phyloP scores from a whole-genome alignment of 1,140 invertebrate genomes.

The Neodiprion fabricii region DNA sequence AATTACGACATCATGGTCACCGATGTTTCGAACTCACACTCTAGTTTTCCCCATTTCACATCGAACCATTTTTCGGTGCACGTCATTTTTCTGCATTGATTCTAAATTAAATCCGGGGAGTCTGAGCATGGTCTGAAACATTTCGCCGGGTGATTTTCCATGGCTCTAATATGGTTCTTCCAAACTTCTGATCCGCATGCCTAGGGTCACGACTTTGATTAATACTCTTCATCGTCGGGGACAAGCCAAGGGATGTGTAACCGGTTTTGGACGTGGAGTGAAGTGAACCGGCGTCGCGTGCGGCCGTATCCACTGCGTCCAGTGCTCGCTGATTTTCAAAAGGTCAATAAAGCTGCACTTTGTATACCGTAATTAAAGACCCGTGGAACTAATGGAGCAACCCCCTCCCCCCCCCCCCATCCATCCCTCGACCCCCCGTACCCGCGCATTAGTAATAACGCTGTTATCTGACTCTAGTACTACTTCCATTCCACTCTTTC shows the following conservation, averaged over 20 bases:
- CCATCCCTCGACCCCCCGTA: background rate
- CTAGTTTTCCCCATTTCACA: too few species aligned
- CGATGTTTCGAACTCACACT: too few species aligned
- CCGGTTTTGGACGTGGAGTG: slow-evolving; percentile 18
- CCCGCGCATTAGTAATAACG: slow-evolving; percentile 4
- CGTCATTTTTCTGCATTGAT: too few species aligned
- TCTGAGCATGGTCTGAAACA: too few species aligned
- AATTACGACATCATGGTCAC: too few species aligned
- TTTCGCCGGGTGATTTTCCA: background rate
- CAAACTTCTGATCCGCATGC: background rate
- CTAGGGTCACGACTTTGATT: slow-evolving; percentile 37
- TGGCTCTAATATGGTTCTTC: background rate
- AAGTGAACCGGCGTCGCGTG: slow-evolving; percentile 19
- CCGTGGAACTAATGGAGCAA: slow-evolving; percentile 18
- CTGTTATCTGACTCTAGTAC: background rate
- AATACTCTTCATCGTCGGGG: slow-evolving; percentile 33
- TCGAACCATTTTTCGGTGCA: too few species aligned
- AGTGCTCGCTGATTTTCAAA: slow-evolving; percentile 34
- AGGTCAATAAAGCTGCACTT: slow-evolving; percentile 29
- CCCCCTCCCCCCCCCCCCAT: background rate
- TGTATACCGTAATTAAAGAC: slow-evolving; percentile 23
- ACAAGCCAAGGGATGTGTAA: slow-evolving; percentile 21
- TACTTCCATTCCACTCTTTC: background rate
- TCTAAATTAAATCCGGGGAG: too few species aligned
- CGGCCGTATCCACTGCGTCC: background rate